phyloP scores from a whole-genome alignment of 2,113 vertebrate genomes.

The Delphinapterus leucas region DNA sequence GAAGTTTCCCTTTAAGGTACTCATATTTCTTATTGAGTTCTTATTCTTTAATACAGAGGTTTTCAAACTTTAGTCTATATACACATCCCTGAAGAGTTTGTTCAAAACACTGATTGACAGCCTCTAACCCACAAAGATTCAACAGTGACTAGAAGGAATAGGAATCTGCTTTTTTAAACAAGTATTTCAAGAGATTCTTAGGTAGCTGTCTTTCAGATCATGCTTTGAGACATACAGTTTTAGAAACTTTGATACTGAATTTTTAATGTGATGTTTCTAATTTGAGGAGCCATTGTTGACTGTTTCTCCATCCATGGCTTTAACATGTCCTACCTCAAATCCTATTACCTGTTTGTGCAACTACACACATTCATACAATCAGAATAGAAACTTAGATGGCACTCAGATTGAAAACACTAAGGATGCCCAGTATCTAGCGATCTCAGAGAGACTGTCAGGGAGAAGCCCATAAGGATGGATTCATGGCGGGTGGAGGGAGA shows the following conservation, averaged over 20 bases:
- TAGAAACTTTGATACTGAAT: background rate
- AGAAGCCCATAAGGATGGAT: background rate
- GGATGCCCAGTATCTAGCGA: background rate
- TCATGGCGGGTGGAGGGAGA: background rate
- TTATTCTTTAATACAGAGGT: background rate
- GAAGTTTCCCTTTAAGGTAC: background rate
- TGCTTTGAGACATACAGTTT: background rate
- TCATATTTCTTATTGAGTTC: background rate
- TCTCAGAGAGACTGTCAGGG: background rate
- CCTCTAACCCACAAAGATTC: background rate
- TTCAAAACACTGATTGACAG: background rate
- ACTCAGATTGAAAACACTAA: background rate
- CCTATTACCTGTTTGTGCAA: background rate
- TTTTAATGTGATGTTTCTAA: background rate
- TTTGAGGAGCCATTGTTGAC: background rate
- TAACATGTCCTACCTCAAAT: background rate
- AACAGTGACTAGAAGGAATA: background rate
- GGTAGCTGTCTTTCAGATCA: background rate
- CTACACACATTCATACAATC: background rate
- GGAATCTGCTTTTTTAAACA: background rate
- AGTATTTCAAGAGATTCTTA: background rate
- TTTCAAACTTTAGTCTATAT: background rate
- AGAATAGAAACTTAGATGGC: background rate
- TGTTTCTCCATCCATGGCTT: background rate
- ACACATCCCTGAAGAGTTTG: background rate